Conservation (phyloP, 2,797 vertebrate genomes). For the Orientallactaga sibirica region DNA sequence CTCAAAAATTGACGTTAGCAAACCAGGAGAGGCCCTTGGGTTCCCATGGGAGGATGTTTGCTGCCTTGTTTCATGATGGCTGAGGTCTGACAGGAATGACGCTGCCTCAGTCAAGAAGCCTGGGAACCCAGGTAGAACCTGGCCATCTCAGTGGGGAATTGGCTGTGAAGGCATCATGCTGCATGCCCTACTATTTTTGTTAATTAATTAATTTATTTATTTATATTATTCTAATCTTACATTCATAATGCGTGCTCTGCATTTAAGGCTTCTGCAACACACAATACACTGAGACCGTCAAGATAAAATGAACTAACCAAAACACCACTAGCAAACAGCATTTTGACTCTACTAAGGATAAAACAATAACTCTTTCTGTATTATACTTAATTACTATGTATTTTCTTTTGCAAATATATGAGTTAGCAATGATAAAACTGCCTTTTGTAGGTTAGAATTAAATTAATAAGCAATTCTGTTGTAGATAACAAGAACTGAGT, state of each 20-base stretch:
- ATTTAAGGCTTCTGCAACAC: background rate
- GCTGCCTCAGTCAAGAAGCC: no score
- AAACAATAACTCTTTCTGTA: background rate
- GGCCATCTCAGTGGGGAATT: background rate
- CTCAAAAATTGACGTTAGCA: background rate
- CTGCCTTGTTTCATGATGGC: background rate
- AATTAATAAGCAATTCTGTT: slow-evolving; percentile 16
- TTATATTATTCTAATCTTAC: no score
- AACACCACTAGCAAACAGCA: background rate
- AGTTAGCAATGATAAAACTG: slow-evolving; percentile 22
- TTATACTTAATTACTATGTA: background rate
- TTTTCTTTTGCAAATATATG: background rate
- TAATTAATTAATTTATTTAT: no score
- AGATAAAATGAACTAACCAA: slow-evolving; percentile 1
- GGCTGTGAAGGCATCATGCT: fast-evolving
- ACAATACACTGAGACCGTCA: background rate
- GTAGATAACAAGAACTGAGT: background rate
- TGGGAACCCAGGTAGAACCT: background rate
- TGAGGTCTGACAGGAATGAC: background rate
- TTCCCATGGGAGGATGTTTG: background rate
- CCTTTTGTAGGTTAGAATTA: background rate
- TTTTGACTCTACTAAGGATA: background rate
- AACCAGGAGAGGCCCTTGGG: fast-evolving
- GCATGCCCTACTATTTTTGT: no score
- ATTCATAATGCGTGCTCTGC: no score